Conservation (phyloP, 2,888 invertebrate species). For the Eurytoma californica region DNA sequence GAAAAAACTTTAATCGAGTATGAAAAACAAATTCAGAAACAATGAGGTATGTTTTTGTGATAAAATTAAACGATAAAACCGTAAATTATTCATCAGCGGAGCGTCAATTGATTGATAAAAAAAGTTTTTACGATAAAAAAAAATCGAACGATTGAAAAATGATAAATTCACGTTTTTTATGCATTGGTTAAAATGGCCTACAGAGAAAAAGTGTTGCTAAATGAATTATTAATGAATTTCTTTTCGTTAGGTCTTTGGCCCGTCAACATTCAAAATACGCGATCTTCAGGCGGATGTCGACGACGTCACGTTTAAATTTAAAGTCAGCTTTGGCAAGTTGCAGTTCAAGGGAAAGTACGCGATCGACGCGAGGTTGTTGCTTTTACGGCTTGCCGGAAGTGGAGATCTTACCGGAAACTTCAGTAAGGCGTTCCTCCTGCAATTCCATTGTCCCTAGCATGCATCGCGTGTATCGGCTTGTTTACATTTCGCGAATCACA, state of each 20-base stretch:
- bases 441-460: too few relatives aligned
- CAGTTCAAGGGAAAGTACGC: constrained; percentile 82
- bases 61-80: too few relatives aligned
- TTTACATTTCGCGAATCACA: too few relatives aligned
- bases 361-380: constrained; percentile 81
- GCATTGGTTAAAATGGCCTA: not conserved
- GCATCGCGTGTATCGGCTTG: too few relatives aligned
- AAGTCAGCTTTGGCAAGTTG: constrained; percentile 78
- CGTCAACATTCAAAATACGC: constrained; percentile 67
- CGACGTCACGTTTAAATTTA: constrained; percentile 81
- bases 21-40: too few relatives aligned
- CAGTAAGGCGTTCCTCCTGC: constrained; percentile 76
- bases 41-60: too few relatives aligned
- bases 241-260: constrained; percentile 67
- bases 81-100: too few relatives aligned
- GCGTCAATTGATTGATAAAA: too few relatives aligned
- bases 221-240: not conserved
- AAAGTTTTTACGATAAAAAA: too few relatives aligned
- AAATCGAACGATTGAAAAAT: too few relatives aligned
- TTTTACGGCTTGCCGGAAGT: constrained; percentile 80
- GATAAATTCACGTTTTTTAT: too few relatives aligned
- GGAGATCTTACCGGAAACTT: constrained; percentile 83
- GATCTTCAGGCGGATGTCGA: constrained; percentile 77
- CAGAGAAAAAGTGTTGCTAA: not conserved
- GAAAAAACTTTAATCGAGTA: too few relatives aligned